Conservation (phyloP, 2,888 invertebrate species). For the Amphipoea oculea region DNA sequence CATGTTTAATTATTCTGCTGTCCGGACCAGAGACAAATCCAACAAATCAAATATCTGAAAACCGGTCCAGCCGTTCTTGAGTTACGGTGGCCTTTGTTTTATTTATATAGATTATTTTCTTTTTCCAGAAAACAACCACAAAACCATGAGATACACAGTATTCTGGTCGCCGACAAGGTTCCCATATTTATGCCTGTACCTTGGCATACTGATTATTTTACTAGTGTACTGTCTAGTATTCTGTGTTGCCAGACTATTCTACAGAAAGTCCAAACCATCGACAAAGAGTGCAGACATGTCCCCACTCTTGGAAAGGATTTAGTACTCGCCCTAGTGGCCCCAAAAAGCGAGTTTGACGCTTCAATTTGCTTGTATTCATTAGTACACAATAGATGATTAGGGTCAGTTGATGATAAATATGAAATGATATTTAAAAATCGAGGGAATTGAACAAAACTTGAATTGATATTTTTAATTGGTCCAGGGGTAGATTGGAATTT, state of each 20-base stretch:
- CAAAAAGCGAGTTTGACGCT: constrained; percentile 1
- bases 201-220: constrained; percentile 74
- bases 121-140: constrained; percentile 91
- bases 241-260: constrained; percentile 65
- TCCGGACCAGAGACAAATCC: too few relatives aligned
- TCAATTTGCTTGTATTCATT: constrained; percentile 26
- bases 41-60: background rate
- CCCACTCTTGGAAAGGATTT: constrained; percentile 71
- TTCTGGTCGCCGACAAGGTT: constrained; percentile 95
- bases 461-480: constrained; percentile 23
- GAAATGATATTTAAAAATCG: background rate
- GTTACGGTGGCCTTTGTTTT: background rate
- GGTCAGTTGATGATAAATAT: constrained; percentile 3
- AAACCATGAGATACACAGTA: constrained; percentile 92
- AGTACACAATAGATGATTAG: constrained; percentile 17
- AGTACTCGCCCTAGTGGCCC: constrained; percentile 12
- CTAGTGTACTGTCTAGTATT: constrained; percentile 68
- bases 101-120: background rate
- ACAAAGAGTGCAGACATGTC: constrained; percentile 65
- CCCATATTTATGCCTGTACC: constrained; percentile 90
- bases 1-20: too few relatives aligned
- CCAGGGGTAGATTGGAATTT: background rate
- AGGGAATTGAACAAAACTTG: constrained; percentile 39
- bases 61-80: background rate
- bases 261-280: constrained; percentile 53